Percentiles rank a stretch among this genome's conserved stretches.
phyloP scores from a whole-genome alignment of 1,140 invertebrate species.

The Teleogryllus occipitalis region DNA sequence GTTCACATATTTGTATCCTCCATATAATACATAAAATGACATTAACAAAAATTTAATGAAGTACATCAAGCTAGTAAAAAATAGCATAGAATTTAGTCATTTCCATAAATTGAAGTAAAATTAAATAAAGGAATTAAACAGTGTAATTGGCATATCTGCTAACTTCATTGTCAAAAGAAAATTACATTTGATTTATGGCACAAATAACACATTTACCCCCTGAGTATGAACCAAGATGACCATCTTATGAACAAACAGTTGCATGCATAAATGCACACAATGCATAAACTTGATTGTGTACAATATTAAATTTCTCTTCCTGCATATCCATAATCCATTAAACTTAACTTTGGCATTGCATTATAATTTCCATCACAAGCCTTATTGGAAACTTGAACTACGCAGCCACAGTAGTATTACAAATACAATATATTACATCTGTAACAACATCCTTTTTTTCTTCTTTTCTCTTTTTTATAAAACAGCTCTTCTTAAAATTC shows the following conservation, averaged over 20 bases:
- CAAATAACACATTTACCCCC: background rate
- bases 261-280: too few species aligned
- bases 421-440: slow-evolving; percentile 13
- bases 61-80: too few species aligned
- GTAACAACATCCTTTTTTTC: slow-evolving; percentile 1
- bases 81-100: too few species aligned
- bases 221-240: slow-evolving; percentile 10
- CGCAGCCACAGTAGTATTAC: background rate
- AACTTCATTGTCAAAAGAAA: background rate
- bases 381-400: background rate
- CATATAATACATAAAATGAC: too few species aligned
- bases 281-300: too few species aligned
- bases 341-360: slow-evolving; percentile 14
- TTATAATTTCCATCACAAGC: slow-evolving; percentile 5
- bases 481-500: slow-evolving; percentile 15
- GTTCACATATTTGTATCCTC: too few species aligned
- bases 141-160: too few species aligned
- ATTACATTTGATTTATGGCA: background rate
- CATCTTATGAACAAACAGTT: too few species aligned
- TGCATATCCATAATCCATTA: background rate
- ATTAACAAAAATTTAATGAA: too few species aligned
- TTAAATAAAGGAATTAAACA: too few species aligned
- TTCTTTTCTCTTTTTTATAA: background rate
- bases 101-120: too few species aligned
- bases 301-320: background rate